Conservation (phyloP, 2,888 invertebrate genomes). For the Agrochola circellaris region DNA sequence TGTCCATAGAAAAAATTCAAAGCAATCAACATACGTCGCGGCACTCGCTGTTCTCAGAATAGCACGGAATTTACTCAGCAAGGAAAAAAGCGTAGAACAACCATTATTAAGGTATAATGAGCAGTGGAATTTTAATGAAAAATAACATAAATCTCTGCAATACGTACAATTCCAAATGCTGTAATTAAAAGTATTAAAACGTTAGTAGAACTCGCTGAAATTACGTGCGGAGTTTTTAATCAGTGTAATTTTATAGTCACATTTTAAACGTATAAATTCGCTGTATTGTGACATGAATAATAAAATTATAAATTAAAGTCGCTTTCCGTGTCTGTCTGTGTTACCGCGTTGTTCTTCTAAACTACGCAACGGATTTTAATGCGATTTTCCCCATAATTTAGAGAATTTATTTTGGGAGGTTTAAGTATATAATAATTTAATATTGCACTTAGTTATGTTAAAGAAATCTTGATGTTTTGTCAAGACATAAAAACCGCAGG, state of each 20-base stretch:
- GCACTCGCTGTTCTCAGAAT: conserved; percentile 39
- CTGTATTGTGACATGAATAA: conserved; percentile 43
- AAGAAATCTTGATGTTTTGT: no score
- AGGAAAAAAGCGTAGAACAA: conserved; percentile 33
- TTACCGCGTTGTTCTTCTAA: no score
- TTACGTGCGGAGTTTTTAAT: conserved; percentile 10
- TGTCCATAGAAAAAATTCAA: conserved; percentile 29
- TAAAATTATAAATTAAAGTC: not conserved
- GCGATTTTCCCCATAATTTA: no score
- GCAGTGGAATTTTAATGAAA: conserved; percentile 51
- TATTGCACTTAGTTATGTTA: no score
- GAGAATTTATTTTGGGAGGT: no score
- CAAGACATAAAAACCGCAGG: no score
- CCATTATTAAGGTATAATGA: conserved; percentile 29
- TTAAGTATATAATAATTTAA: no score
- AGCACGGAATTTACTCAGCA: conserved; percentile 49
- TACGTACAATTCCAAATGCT: conserved; percentile 1
- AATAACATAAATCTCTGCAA: conserved; percentile 34
- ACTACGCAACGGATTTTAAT: no score
- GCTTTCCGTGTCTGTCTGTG: no score
- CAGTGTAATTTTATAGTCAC: not conserved
- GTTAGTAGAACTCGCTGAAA: not conserved
- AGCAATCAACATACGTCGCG: conserved; percentile 25
- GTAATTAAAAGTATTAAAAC: conserved; percentile 22
- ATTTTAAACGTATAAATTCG: conserved; percentile 13